phyloP scores from a whole-genome alignment of 2,113 vertebrate genomes.

The Cephalopholis sonnerati region DNA sequence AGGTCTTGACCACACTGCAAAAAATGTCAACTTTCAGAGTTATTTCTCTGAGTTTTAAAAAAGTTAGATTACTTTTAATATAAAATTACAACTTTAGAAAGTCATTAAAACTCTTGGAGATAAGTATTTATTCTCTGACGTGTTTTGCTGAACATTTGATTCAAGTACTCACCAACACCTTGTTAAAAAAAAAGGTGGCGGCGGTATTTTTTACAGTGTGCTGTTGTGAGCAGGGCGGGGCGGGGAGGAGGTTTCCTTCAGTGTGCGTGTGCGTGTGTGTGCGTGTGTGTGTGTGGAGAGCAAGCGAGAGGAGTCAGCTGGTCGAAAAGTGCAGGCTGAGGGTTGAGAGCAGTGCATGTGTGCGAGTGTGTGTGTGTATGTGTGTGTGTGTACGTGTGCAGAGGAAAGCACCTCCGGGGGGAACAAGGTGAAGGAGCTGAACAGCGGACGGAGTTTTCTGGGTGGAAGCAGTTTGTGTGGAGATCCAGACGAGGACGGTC shows the following conservation, averaged over 20 bases:
- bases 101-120: not conserved
- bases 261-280: not conserved
- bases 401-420: slow-evolving; percentile 24
- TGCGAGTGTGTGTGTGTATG: slow-evolving; percentile 30
- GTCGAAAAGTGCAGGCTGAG: slow-evolving; percentile 51
- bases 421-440: slow-evolving; percentile 63
- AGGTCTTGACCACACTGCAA: slow-evolving; percentile 64
- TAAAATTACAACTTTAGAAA: not conserved
- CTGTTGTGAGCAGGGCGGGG: slow-evolving; percentile 59
- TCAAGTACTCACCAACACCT: too few relatives aligned
- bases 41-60: not conserved
- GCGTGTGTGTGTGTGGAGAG: not conserved
- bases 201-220: slow-evolving; percentile 60
- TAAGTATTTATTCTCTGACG: not conserved
- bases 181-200: not conserved
- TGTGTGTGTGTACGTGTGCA: slow-evolving; percentile 29
- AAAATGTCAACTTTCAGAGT: slow-evolving; percentile 2
- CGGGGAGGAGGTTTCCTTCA: slow-evolving; percentile 54
- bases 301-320: slow-evolving; percentile 67
- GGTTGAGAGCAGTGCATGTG: slow-evolving; percentile 34
- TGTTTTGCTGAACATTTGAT: not conserved
- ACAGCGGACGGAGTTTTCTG: slow-evolving; percentile 20
- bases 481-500: slow-evolving; percentile 60
- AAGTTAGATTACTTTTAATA: not conserved
- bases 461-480: slow-evolving; percentile 31